Evolutionary conservation across 2,113 vertebrate genomes (phyloP).

Genomic region (Campylomormyrus tamandua): DNA sequence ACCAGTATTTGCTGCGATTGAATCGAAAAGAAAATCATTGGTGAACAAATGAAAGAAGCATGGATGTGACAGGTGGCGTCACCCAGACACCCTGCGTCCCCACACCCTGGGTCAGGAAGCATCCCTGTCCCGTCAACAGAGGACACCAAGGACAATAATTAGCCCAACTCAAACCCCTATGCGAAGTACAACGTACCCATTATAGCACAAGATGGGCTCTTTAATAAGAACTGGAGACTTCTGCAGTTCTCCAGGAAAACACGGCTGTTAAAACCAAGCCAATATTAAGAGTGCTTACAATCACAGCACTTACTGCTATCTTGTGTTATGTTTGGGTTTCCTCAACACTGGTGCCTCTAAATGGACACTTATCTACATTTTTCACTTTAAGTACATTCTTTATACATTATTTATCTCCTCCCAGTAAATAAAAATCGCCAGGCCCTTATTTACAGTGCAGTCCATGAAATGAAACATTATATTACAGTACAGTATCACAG

Average conservation of each 20-base stretch:
- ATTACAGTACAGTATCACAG: not conserved
- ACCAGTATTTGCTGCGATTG: not conserved
- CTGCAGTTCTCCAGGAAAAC: not conserved
- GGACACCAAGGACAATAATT: not conserved
- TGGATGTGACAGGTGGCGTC: not conserved
- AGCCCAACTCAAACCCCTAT: not conserved
- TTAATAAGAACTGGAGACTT: not conserved
- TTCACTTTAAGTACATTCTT: not conserved
- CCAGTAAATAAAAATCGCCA: not conserved
- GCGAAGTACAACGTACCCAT: not conserved
- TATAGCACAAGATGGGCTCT: not conserved
- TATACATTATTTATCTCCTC: not conserved
- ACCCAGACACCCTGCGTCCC: not conserved
- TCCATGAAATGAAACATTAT: not conserved
- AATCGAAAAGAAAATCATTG: no score
- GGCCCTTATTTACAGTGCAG: not conserved
- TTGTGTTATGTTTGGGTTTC: not conserved
- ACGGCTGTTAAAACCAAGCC: not conserved
- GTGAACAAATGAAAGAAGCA: not conserved
- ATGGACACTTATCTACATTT: not conserved
- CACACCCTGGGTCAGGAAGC: not conserved
- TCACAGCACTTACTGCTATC: not conserved
- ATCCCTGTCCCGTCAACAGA: not conserved
- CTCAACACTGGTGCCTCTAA: not conserved
- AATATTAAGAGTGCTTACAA: not conserved